phyloP scores from a whole-genome alignment of 2,888 invertebrate genomes.

The Morinoia aosen region DNA sequence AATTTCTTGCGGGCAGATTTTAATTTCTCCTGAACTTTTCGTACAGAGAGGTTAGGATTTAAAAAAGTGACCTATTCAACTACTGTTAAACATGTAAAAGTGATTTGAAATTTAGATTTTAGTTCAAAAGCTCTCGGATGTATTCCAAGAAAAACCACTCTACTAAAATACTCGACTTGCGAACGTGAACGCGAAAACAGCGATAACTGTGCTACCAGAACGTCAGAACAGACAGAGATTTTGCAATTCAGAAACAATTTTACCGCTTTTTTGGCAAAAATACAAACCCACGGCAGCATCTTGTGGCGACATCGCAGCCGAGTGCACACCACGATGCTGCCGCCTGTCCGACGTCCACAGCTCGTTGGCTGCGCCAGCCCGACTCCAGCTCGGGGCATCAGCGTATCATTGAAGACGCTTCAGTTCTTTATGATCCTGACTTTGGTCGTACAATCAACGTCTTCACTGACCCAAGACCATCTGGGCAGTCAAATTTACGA shows the following conservation, averaged over 20 bases:
- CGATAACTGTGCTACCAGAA: neutral
- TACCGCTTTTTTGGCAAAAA: neutral
- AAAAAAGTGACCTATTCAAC: too few species aligned
- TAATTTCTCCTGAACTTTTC: too few species aligned
- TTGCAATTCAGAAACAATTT: neutral
- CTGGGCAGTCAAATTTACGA: neutral
- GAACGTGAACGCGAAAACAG: neutral
- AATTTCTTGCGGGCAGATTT: too few species aligned
- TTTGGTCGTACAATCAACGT: constrained; percentile 14
- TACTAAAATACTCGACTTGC: too few species aligned
- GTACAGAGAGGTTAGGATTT: too few species aligned
- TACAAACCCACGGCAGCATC: neutral
- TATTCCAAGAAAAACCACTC: too few species aligned
- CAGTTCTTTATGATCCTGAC: constrained; percentile 22
- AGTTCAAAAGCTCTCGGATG: too few species aligned
- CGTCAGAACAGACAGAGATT: neutral
- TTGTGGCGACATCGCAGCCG: neutral
- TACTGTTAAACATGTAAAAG: too few species aligned
- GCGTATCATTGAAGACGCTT: neutral
- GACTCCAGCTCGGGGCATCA: neutral
- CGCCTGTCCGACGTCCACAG: neutral
- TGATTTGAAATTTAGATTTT: too few species aligned
- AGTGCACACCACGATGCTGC: neutral
- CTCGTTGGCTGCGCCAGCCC: neutral
- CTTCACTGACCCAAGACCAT: neutral